Conservation (phyloP, 2,797 vertebrate genomes). For the Gephyroberyx darwinii region DNA sequence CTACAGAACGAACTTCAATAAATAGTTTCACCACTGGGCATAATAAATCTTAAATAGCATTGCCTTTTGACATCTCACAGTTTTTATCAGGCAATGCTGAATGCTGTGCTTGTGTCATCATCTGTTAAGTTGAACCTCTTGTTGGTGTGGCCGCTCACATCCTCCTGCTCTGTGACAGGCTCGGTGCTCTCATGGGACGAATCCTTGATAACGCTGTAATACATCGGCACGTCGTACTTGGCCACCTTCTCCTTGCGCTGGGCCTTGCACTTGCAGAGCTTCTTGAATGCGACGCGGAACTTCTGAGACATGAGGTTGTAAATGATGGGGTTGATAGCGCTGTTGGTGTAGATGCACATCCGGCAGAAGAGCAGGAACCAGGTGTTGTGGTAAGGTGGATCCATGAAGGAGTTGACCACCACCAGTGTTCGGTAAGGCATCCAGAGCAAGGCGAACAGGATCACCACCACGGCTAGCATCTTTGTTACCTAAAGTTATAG, state of each 20-base stretch:
- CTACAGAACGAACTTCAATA: neutral
- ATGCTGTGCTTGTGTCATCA: conserved; percentile 28
- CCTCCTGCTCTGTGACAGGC: conserved; percentile 77
- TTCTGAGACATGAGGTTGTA: conserved; percentile 93
- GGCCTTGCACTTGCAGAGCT: conserved; percentile 81
- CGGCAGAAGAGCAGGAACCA: conserved; percentile 92
- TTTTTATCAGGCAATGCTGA: conserved; percentile 55
- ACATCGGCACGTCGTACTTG: conserved; percentile 72
- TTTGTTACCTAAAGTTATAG: conserved; percentile 85
- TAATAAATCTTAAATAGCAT: neutral
- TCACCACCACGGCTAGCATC: conserved; percentile 90
- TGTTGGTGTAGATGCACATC: conserved; percentile 91
- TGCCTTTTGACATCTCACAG: neutral
- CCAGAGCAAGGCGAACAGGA: conserved; percentile 89
- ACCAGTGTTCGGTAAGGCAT: conserved; percentile 90
- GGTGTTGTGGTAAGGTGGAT: conserved; percentile 85
- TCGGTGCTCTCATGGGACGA: conserved; percentile 78
- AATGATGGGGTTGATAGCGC: conserved; percentile 89
- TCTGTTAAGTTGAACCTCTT: conserved; percentile 61
- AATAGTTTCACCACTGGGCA: neutral
- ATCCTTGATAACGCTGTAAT: conserved; percentile 84
- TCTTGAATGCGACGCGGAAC: conserved; percentile 86
- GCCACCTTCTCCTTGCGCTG: conserved; percentile 47
- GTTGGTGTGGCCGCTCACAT: conserved; percentile 57
- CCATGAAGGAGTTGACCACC: conserved; percentile 91